phyloP scores from a whole-genome alignment of 2,888 invertebrate genomes.

The Drosophila meridiana region DNA sequence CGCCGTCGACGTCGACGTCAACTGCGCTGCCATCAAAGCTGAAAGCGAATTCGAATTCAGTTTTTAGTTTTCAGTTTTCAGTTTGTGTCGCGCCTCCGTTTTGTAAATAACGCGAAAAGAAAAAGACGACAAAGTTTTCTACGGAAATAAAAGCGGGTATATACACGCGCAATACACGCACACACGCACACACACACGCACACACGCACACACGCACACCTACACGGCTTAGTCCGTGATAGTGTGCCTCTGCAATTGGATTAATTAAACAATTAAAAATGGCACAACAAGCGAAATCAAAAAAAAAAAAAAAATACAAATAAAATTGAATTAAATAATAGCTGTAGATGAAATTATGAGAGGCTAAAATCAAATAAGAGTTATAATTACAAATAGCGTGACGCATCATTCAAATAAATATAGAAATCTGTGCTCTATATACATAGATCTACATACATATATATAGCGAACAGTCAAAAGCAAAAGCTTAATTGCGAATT shows the following conservation, averaged over 20 bases:
- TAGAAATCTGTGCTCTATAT: conserved; percentile 24
- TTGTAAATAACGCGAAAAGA: conserved; percentile 77
- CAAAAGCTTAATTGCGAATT: too few relatives aligned
- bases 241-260: conserved; percentile 68
- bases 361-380: conserved; percentile 10
- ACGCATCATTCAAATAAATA: conserved; percentile 46
- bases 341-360: conserved; percentile 18
- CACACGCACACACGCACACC: background rate
- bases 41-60: conserved; percentile 77
- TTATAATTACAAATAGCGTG: conserved; percentile 44
- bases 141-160: conserved; percentile 43
- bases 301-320: background rate
- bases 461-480: too few relatives aligned
- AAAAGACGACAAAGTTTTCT: conserved; percentile 37
- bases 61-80: conserved; percentile 71
- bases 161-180: conserved; percentile 10
- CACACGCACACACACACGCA: conserved; percentile 9
- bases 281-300: conserved; percentile 27
- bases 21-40: conserved; percentile 36
- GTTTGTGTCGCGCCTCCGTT: conserved; percentile 83
- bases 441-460: conserved; percentile 4
- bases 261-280: conserved; percentile 73
- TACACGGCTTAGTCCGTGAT: conserved; percentile 10
- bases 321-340: conserved; percentile 14
- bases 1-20: conserved; percentile 18